phyloP scores from a whole-genome alignment of 2,888 invertebrate species.

The Tetropium fuscum region DNA sequence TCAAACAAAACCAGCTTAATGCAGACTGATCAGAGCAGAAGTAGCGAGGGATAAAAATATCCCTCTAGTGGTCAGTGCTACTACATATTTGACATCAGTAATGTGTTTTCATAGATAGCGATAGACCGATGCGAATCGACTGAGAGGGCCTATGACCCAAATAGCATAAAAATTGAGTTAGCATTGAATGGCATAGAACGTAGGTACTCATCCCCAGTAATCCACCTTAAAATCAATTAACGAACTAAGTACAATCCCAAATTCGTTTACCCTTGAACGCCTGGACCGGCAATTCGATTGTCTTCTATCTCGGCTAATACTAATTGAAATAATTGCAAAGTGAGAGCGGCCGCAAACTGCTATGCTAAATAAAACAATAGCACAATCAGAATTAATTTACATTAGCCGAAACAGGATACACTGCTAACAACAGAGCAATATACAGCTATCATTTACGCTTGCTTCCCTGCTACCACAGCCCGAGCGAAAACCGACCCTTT shows the following conservation, averaged over 20 bases:
- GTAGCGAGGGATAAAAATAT: too few relatives aligned
- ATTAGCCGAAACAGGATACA: conserved; percentile 6
- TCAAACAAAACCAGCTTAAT: too few relatives aligned
- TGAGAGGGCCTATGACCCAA: too few relatives aligned
- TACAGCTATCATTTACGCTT: conserved; percentile 8
- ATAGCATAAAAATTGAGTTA: too few relatives aligned
- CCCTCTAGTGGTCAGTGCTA: too few relatives aligned
- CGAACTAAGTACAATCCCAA: neutral
- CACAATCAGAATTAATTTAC: conserved; percentile 6
- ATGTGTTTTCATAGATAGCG: too few relatives aligned
- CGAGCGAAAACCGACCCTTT: conserved; percentile 10
- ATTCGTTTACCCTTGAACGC: neutral
- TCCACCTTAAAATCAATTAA: neutral
- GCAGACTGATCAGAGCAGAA: too few relatives aligned
- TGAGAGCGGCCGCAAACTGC: conserved; percentile 2
- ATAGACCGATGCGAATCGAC: too few relatives aligned
- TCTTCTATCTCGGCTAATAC: neutral
- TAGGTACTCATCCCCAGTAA: too few relatives aligned
- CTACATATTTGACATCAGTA: too few relatives aligned
- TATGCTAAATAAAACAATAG: conserved; percentile 8
- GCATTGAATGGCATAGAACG: too few relatives aligned
- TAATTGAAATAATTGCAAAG: conserved; percentile 2
- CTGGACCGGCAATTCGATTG: neutral
- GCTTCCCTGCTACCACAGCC: neutral
- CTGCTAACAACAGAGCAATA: conserved; percentile 5